Conservation (phyloP, 2,888 invertebrate species). For the Daptonema setosum region DNA sequence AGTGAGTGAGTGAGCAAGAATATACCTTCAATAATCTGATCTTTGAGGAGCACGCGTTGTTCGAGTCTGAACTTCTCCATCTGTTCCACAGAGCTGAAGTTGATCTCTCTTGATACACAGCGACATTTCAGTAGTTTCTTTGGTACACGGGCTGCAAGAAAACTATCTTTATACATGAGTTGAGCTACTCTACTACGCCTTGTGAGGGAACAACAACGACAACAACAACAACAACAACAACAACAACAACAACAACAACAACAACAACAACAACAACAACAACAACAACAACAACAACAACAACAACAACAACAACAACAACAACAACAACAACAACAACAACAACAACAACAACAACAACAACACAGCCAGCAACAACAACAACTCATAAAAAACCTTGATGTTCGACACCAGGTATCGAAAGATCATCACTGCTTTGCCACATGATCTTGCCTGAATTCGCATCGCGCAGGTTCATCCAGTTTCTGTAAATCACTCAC, state of each 20-base stretch:
- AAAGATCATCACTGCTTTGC: constrained; percentile 87
- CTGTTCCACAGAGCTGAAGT: constrained; percentile 47
- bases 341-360: too few species aligned
- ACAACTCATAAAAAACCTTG: too few species aligned
- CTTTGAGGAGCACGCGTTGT: constrained; percentile 45
- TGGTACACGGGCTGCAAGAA: constrained; percentile 58
- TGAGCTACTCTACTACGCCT: too few species aligned
- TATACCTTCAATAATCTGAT: constrained; percentile 30
- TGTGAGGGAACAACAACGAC: too few species aligned
- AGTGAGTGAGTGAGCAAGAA: too few species aligned
- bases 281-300: too few species aligned
- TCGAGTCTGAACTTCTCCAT: constrained; percentile 90
- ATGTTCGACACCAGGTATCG: constrained; percentile 21
- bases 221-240: too few species aligned
- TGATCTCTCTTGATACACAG: constrained; percentile 37
- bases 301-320: too few species aligned
- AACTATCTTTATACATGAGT: not conserved
- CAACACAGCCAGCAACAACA: too few species aligned
- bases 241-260: too few species aligned
- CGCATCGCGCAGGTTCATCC: constrained; percentile 90
- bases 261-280: too few species aligned
- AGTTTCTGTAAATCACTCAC: constrained; percentile 51
- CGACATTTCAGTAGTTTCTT: constrained; percentile 83
- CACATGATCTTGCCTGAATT: constrained; percentile 78
- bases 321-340: too few species aligned